phyloP scores from a whole-genome alignment of 2,797 vertebrate genomes.

The Sebastes steindachneri region DNA sequence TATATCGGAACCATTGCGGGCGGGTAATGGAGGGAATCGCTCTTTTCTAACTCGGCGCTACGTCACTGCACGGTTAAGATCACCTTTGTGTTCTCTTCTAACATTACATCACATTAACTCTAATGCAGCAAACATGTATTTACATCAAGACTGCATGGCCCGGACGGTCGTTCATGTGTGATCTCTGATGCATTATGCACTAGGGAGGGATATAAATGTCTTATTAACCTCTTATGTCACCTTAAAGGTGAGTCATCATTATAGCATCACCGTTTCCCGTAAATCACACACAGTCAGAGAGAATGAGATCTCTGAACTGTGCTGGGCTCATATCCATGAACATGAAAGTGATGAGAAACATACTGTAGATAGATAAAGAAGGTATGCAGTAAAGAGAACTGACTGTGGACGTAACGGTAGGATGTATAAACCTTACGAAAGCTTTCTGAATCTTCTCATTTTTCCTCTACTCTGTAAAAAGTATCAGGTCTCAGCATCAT shows the following conservation, averaged over 20 bases:
- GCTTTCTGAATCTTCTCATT: background rate
- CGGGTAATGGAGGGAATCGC: conserved; percentile 20
- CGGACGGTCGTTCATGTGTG: background rate
- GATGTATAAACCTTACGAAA: background rate
- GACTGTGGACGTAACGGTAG: background rate
- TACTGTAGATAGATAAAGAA: background rate
- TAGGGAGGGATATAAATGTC: background rate
- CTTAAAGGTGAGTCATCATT: too few species aligned
- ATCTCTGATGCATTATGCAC: background rate
- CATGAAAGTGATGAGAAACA: background rate
- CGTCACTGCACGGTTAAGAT: conserved; percentile 16
- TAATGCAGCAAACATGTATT: too few species aligned
- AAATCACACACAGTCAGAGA: too few species aligned
- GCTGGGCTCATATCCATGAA: accelerated
- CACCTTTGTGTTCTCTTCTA: background rate
- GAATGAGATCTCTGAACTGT: too few species aligned
- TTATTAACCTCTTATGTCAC: conserved; percentile 4
- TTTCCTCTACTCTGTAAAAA: background rate
- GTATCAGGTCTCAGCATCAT: background rate
- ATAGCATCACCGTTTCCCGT: too few species aligned
- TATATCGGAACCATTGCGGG: background rate
- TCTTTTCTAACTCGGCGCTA: conserved; percentile 7
- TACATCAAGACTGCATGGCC: background rate
- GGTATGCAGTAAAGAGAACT: background rate
- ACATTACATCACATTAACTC: background rate